Evolutionary conservation across 2,113 vertebrate species (phyloP).

Genomic region (Narcine bancroftii): DNA sequence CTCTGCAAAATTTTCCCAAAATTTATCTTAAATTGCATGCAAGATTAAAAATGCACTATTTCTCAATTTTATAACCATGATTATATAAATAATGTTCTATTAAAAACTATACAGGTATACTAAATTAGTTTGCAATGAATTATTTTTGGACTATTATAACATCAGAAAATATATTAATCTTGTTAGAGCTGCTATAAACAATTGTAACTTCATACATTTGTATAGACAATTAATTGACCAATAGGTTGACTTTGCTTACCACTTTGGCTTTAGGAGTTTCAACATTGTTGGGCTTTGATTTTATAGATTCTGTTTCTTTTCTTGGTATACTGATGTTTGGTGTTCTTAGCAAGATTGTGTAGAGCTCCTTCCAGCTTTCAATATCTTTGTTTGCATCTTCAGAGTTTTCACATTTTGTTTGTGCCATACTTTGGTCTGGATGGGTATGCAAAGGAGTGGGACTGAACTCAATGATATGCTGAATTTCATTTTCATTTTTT

Average conservation of each 20-base stretch:
- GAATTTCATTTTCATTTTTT: not conserved
- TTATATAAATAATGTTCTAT: not conserved
- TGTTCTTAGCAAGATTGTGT: conserved; percentile 47
- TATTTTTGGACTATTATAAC: not conserved
- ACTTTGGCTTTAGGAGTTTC: not conserved
- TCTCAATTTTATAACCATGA: not conserved
- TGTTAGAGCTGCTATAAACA: too few species aligned
- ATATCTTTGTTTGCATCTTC: not conserved
- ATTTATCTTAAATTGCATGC: not conserved
- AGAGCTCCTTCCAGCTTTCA: conserved; percentile 41
- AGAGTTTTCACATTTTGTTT: not conserved
- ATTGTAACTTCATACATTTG: not conserved
- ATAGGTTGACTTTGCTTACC: conserved; percentile 7
- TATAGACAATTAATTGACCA: not conserved
- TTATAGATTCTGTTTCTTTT: conserved; percentile 40
- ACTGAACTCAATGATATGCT: not conserved
- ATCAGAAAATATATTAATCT: not conserved
- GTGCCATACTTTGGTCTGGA: not conserved
- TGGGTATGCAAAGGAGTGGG: not conserved
- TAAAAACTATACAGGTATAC: not conserved
- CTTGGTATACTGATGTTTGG: conserved; percentile 46
- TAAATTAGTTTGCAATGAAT: not conserved
- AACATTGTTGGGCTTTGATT: not conserved
- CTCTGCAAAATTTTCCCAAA: not conserved
- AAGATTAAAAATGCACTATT: too few species aligned